These are phyloP conservation scores for Coreoperca whiteheadi DNA, from an alignment of 2,113 vertebrate genomes.

Conservation along the genomic window DNA sequence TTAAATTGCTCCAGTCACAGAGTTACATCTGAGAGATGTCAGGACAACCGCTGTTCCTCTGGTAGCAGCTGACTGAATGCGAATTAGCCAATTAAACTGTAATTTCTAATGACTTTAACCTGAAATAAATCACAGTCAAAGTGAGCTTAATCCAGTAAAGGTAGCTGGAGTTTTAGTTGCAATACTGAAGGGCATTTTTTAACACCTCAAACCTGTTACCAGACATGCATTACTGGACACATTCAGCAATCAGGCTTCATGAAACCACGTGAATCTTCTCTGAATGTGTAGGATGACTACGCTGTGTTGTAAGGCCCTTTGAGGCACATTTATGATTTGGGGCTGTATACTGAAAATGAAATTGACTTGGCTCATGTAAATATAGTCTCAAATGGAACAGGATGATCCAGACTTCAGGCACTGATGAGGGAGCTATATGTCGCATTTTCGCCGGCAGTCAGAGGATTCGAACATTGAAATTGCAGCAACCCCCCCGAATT, in stretches of 20 bases:
- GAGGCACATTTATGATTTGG: too few species aligned
- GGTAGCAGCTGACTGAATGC: background rate
- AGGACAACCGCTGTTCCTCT: background rate
- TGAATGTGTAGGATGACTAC: too few species aligned
- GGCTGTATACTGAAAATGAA: background rate
- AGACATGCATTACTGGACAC: background rate
- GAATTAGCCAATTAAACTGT: background rate
- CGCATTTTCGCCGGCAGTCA: background rate
- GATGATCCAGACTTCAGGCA: background rate
- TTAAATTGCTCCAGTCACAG: conserved; percentile 44
- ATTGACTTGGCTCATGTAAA: background rate
- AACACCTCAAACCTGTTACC: background rate
- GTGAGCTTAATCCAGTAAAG: background rate
- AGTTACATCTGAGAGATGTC: conserved; percentile 19
- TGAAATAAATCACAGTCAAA: background rate
- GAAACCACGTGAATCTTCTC: too few species aligned
- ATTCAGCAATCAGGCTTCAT: too few species aligned
- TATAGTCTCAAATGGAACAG: background rate
- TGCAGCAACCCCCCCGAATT: conserved; percentile 7
- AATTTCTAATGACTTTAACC: background rate
- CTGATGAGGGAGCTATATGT: background rate
- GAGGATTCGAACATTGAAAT: conserved; percentile 19
- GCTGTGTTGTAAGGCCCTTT: too few species aligned
- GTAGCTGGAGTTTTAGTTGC: background rate
- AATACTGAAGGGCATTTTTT: background rate